Evolutionary conservation across 2,888 invertebrate species (phyloP).

Genomic region (Caenorhabditis sp.): DNA sequence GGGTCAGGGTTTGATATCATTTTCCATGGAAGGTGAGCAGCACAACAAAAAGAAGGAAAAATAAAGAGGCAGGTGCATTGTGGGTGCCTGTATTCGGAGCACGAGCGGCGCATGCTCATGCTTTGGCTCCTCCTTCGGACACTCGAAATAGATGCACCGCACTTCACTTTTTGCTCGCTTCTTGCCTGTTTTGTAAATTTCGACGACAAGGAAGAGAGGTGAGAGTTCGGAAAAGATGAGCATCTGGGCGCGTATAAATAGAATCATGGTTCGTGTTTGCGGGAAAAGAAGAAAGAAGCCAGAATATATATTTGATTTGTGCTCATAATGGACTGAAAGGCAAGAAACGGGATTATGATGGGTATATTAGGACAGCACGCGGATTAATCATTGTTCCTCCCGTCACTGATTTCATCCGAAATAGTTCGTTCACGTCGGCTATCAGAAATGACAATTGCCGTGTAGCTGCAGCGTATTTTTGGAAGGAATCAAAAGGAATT

Average conservation of each 20-base stretch:
- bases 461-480: slow-evolving; percentile 29
- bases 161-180: slow-evolving; percentile 29
- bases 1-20: no score
- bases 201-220: no score
- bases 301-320: slow-evolving; percentile 13
- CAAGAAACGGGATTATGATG: slow-evolving; percentile 8
- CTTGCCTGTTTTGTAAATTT: background rate
- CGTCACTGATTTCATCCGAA: background rate
- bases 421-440: slow-evolving; percentile 32
- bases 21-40: no score
- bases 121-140: slow-evolving; percentile 15
- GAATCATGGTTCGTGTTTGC: no score
- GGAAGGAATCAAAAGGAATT: background rate
- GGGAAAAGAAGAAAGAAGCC: slow-evolving; percentile 6
- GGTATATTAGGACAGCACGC: background rate
- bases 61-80: background rate
- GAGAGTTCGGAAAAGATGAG: no score
- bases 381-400: background rate
- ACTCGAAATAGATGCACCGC: slow-evolving; percentile 19
- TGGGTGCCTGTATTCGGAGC: background rate
- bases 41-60: no score
- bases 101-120: background rate
- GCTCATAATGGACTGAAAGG: slow-evolving; percentile 12
- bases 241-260: no score
- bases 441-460: slow-evolving; percentile 25